Conservation (phyloP, 2,113 vertebrate species). For the Hystrix brachyura region DNA sequence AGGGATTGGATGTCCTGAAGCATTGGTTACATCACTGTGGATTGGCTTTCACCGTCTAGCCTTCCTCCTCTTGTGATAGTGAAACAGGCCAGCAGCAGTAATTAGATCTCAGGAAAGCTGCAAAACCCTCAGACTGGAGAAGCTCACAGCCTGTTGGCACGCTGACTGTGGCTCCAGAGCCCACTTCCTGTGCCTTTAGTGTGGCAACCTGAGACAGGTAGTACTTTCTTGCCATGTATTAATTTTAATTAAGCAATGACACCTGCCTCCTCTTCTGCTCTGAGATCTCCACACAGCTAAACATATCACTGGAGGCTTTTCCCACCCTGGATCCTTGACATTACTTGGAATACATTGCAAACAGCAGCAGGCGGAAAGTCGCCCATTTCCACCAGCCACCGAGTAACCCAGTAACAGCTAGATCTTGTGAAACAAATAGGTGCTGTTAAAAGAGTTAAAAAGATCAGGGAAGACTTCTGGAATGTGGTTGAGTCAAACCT, state of each 20-base stretch:
- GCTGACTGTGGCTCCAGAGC: neutral
- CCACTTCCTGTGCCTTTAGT: neutral
- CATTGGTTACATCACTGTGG: neutral
- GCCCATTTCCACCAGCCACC: neutral
- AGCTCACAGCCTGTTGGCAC: neutral
- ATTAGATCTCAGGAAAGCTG: constrained; percentile 34
- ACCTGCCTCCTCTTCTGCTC: neutral
- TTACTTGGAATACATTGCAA: neutral
- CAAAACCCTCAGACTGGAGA: neutral
- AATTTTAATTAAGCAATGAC: neutral
- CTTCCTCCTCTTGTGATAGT: constrained; percentile 9
- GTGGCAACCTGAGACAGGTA: neutral
- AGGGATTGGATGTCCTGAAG: neutral
- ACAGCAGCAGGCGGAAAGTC: neutral
- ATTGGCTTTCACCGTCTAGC: constrained; percentile 32
- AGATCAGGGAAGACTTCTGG: neutral
- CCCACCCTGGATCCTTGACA: neutral
- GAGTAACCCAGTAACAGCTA: neutral
- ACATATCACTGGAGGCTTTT: neutral
- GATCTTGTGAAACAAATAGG: neutral
- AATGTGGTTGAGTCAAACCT: neutral
- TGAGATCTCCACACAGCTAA: neutral
- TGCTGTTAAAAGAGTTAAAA: neutral
- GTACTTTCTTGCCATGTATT: neutral
- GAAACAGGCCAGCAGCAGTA: constrained; percentile 3